Percentiles rank a stretch among this genome's conserved stretches.
These are phyloP conservation scores for Arge pagana DNA, from an alignment of 2,888 invertebrate genomes.

Conservation along the genomic window DNA sequence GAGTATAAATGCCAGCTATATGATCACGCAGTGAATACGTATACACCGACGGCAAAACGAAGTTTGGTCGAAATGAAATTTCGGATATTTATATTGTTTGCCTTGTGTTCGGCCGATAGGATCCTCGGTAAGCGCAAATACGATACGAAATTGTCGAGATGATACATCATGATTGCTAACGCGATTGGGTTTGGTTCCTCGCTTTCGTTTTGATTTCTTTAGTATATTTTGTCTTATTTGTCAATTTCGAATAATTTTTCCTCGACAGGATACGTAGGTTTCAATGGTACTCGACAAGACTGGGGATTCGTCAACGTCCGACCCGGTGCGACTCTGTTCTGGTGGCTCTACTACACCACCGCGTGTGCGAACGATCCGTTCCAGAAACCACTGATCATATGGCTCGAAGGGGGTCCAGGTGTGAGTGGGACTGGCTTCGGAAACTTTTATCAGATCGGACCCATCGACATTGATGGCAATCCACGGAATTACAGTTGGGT, in stretches of 20 bases:
- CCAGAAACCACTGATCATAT: conserved; percentile 61
- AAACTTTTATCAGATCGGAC: conserved; percentile 66
- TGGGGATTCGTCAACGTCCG: conserved; percentile 62
- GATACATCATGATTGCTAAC: no score
- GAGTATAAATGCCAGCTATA: no score
- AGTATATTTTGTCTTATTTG: no score
- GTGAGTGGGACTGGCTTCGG: conserved; percentile 64
- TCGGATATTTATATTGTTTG: no score
- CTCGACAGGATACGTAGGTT: conserved; percentile 28
- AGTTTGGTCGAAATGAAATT: no score
- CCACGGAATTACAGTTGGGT: conserved; percentile 65
- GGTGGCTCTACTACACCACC: conserved; percentile 61
- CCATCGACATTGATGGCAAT: conserved; percentile 60
- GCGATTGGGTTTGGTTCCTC: no score
- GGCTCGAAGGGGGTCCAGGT: conserved; percentile 65
- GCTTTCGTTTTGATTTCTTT: no score
- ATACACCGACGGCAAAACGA: no score
- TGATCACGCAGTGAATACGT: no score
- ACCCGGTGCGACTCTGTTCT: conserved; percentile 61
- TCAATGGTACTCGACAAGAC: conserved; percentile 50
- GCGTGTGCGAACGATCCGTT: conserved; percentile 34
- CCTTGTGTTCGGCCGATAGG: no score
- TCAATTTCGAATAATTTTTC: not conserved
- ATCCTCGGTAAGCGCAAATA: no score
- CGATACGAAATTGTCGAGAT: no score